A percentile compares a stretch with the other conserved stretches of the same genome.
Conservation (phyloP, 1,140 invertebrate species). For the Rhagoletis zephyria region DNA sequence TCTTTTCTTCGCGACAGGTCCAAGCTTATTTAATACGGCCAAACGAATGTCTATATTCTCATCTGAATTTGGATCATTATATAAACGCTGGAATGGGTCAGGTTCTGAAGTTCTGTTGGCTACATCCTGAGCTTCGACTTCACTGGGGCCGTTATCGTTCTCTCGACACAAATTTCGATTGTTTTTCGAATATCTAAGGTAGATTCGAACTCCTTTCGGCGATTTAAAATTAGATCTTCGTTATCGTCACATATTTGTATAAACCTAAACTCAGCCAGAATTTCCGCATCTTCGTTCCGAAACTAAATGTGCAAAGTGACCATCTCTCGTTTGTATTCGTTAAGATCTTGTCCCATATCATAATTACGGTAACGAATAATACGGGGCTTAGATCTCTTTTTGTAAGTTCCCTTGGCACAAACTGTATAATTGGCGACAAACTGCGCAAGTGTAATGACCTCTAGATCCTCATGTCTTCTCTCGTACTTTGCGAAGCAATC, state of each 20-base stretch:
- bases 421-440: too few species aligned
- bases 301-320: neutral
- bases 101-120: neutral
- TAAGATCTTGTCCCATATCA: neutral
- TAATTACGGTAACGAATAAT: neutral
- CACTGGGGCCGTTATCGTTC: neutral
- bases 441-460: too few species aligned
- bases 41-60: constrained; percentile 52
- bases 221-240: neutral
- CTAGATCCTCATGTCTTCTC: too few species aligned
- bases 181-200: neutral
- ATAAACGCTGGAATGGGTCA: neutral
- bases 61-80: neutral
- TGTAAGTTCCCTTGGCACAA: too few species aligned
- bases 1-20: constrained; percentile 59
- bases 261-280: neutral
- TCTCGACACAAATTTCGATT: neutral
- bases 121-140: neutral
- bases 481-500: too few species aligned
- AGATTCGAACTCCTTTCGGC: neutral
- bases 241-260: neutral
- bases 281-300: neutral
- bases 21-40: constrained; percentile 59
- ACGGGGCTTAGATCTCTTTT: too few species aligned
- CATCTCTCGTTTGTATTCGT: neutral